Conservation (phyloP, 2,797 vertebrate species). For the Urosaurus nigricauda region DNA sequence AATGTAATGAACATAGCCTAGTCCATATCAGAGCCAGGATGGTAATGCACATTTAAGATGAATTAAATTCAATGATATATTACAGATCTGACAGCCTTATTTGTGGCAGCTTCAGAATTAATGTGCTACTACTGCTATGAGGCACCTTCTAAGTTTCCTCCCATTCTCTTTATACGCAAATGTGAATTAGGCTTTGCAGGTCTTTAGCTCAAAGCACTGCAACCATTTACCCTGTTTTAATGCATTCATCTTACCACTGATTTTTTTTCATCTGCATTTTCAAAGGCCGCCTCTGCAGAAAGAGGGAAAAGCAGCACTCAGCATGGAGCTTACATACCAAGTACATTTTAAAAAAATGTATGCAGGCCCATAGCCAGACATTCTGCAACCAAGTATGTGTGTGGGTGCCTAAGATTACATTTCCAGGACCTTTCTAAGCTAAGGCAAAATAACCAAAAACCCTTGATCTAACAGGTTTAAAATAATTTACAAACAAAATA, state of each 20-base stretch:
- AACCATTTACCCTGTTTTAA: slow-evolving; percentile 70
- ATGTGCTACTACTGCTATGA: slow-evolving; percentile 73
- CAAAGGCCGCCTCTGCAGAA: slow-evolving; percentile 60
- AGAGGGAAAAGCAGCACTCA: slow-evolving; percentile 61
- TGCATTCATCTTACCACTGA: slow-evolving; percentile 60
- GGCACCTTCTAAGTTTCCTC: slow-evolving; percentile 58
- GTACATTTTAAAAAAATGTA: slow-evolving; percentile 45
- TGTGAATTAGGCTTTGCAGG: slow-evolving; percentile 70
- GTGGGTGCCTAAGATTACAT: neutral
- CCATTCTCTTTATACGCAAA: slow-evolving; percentile 33
- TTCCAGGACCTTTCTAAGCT: neutral
- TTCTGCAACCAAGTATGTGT: neutral
- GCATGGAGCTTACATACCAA: slow-evolving; percentile 68
- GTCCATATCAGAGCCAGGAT: slow-evolving; percentile 62
- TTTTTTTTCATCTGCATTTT: slow-evolving; percentile 71
- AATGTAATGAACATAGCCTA: slow-evolving; percentile 46
- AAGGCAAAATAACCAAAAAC: neutral
- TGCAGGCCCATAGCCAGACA: neutral
- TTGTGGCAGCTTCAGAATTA: slow-evolving; percentile 75
- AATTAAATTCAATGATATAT: slow-evolving; percentile 76
- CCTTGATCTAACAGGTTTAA: neutral
- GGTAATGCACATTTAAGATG: slow-evolving; percentile 68
- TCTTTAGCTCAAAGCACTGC: slow-evolving; percentile 66
- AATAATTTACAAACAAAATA: neutral
- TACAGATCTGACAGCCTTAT: slow-evolving; percentile 77